Evolutionary conservation across 2,797 vertebrate genomes (phyloP).

Genomic region (Antrozous pallidus): DNA sequence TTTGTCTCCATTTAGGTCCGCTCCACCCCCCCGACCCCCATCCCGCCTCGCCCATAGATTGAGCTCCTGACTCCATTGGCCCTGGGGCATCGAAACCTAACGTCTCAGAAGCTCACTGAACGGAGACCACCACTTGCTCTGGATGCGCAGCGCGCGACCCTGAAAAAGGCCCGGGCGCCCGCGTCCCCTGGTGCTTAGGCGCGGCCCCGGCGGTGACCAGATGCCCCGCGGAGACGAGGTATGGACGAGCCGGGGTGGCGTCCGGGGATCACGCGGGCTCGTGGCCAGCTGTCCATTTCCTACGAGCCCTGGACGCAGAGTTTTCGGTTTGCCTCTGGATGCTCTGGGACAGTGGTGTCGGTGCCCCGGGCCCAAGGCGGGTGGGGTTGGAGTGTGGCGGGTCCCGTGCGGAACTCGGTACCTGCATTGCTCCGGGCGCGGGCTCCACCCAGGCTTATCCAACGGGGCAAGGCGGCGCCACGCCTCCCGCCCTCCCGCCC

Average conservation of each 20-base stretch:
- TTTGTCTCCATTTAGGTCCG: neutral
- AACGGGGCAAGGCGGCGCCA: rapidly evolving
- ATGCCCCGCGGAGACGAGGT: neutral
- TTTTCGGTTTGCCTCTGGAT: neutral
- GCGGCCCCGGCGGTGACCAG: neutral
- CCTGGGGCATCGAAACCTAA: neutral
- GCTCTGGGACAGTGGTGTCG: rapidly evolving
- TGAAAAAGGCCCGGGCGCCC: neutral
- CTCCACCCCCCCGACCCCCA: rapidly evolving
- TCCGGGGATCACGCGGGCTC: neutral
- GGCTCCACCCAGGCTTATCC: neutral
- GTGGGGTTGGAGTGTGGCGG: too few species aligned
- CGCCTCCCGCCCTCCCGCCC: neutral
- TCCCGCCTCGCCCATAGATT: neutral
- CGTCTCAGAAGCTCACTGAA: neutral
- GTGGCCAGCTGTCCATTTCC: neutral
- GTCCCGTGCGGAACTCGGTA: neutral
- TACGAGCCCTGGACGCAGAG: neutral
- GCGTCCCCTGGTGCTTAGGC: neutral
- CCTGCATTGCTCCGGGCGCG: rapidly evolving
- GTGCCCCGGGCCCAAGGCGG: rapidly evolving
- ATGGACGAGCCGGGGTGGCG: rapidly evolving
- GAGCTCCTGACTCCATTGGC: neutral
- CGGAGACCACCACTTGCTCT: neutral
- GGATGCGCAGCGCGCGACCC: neutral